Evolutionary conservation across 2,113 vertebrate genomes (phyloP).

Genomic region (Osmerus eperlanus): DNA sequence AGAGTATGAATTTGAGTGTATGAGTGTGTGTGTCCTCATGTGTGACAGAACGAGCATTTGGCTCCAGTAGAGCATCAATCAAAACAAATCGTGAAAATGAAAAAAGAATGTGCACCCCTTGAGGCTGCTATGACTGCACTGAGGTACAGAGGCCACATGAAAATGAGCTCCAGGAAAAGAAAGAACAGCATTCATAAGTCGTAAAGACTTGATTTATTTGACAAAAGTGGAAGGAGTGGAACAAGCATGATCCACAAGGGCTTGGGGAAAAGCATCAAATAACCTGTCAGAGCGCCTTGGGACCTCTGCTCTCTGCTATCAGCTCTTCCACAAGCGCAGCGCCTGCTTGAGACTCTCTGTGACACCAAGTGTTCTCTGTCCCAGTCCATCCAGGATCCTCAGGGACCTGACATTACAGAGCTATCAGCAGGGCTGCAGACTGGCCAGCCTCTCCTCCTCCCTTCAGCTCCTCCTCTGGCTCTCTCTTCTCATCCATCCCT

Average conservation of each 20-base stretch:
- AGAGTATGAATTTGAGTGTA: slow-evolving; percentile 33
- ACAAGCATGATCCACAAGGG: not conserved
- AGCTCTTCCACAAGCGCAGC: not conserved
- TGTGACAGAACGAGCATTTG: slow-evolving; percentile 5
- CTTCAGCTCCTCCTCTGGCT: slow-evolving; percentile 23
- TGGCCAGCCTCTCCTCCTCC: slow-evolving; percentile 19
- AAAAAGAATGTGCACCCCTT: too few species aligned
- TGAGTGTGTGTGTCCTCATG: slow-evolving; percentile 34
- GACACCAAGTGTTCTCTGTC: slow-evolving; percentile 43
- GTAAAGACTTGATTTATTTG: slow-evolving; percentile 12
- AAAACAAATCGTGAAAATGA: too few species aligned
- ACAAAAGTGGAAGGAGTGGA: not conserved
- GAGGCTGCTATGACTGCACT: too few species aligned
- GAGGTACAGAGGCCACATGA: too few species aligned
- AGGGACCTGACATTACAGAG: slow-evolving; percentile 67
- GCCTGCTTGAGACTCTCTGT: not conserved
- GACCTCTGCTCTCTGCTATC: not conserved
- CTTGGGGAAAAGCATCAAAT: not conserved
- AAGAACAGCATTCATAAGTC: too few species aligned
- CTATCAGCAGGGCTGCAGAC: slow-evolving; percentile 55
- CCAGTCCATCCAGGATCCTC: slow-evolving; percentile 47
- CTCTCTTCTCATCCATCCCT: slow-evolving; percentile 7
- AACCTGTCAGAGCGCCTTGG: not conserved
- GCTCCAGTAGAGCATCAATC: too few species aligned
- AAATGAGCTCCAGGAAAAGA: too few species aligned